A percentile compares a stretch with the other conserved stretches of the same genome.
phyloP scores from a whole-genome alignment of 2,888 invertebrate genomes.

The Atethmia centrago region DNA sequence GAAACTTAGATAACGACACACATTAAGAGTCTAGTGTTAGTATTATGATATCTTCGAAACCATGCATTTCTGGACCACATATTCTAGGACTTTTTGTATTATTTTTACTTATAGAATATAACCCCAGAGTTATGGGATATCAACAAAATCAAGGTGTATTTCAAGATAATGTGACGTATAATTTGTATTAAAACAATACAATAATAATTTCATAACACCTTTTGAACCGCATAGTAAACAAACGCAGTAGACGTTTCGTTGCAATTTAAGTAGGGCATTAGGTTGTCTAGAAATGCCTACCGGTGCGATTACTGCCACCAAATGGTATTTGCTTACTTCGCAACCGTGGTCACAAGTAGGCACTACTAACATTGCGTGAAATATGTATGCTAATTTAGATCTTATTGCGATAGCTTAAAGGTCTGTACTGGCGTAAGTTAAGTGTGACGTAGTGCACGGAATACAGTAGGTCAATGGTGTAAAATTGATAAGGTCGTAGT shows the following conservation, averaged over 20 bases:
- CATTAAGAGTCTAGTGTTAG: too few relatives aligned
- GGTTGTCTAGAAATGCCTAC: slow-evolving; percentile 79
- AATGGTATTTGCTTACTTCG: slow-evolving; percentile 77
- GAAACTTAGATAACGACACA: too few relatives aligned
- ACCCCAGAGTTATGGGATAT: too few relatives aligned
- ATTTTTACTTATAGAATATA: too few relatives aligned
- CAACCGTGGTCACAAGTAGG: slow-evolving; percentile 68
- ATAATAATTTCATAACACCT: slow-evolving; percentile 49
- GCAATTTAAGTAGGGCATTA: slow-evolving; percentile 74
- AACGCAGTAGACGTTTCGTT: slow-evolving; percentile 42
- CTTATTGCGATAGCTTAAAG: slow-evolving; percentile 45
- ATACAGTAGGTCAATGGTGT: slow-evolving; percentile 53
- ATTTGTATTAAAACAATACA: slow-evolving; percentile 12
- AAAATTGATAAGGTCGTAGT: slow-evolving; percentile 22
- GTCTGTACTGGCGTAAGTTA: slow-evolving; percentile 26
- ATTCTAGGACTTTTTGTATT: too few relatives aligned
- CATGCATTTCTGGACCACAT: too few relatives aligned
- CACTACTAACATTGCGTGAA: slow-evolving; percentile 57
- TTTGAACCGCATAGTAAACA: slow-evolving; percentile 39
- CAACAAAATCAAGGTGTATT: too few relatives aligned
- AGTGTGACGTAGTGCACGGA: slow-evolving; percentile 16
- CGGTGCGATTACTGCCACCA: slow-evolving; percentile 67
- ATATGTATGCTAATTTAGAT: slow-evolving; percentile 57
- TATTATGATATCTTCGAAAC: too few relatives aligned
- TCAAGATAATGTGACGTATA: neutral